These are phyloP conservation scores for rat (Rattus norvegicus) DNA, from an alignment of 2,113 vertebrate genomes.

Conservation along the genomic window DNA sequence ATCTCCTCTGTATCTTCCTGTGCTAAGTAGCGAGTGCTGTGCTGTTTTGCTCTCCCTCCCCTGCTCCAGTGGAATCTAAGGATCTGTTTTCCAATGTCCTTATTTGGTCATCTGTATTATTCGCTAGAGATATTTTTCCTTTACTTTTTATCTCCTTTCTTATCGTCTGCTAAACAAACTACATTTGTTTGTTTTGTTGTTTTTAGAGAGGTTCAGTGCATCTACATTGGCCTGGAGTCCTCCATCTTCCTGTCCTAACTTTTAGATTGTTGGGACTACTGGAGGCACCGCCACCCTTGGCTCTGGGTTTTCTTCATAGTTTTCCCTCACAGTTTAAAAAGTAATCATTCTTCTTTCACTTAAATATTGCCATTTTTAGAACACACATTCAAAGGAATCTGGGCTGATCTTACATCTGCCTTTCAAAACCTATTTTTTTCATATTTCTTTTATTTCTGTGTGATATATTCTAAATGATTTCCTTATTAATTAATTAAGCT, in stretches of 20 bases:
- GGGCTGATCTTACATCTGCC: neutral
- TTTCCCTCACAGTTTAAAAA: conserved; percentile 10
- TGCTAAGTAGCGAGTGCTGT: neutral
- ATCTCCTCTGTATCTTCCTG: neutral
- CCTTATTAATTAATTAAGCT: neutral
- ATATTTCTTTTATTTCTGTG: conserved; percentile 25
- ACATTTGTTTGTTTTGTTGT: neutral
- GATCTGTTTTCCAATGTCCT: conserved; percentile 5
- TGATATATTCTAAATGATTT: neutral
- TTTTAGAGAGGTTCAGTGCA: neutral
- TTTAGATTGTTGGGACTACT: neutral
- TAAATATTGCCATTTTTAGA: conserved; percentile 31
- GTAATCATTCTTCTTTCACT: conserved; percentile 35
- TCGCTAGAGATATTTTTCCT: neutral
- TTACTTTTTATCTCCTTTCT: neutral
- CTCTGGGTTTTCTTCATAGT: neutral
- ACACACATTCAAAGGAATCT: conserved; percentile 1
- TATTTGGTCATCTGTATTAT: neutral
- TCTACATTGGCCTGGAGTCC: neutral
- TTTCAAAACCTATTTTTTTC: conserved; percentile 36
- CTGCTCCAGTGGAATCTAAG: neutral
- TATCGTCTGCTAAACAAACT: neutral
- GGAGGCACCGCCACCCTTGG: neutral
- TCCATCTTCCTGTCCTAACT: neutral
- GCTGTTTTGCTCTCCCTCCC: neutral